Conservation (phyloP, 2,888 invertebrate species). For the Phyto melanocephala region DNA sequence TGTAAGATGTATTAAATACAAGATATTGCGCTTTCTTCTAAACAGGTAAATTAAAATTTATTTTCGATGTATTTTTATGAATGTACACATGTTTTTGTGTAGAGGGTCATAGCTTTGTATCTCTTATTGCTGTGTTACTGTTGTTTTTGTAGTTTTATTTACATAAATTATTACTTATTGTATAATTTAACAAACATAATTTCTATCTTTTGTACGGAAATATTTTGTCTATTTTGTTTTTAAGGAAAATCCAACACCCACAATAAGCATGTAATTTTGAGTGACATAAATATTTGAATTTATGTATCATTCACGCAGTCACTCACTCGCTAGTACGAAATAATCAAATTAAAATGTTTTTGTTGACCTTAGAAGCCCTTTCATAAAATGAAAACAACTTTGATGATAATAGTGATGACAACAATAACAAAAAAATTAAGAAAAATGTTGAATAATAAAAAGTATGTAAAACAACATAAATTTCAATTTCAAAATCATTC, state of each 20-base stretch:
- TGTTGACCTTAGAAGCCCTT: slow-evolving; percentile 37
- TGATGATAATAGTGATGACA: background rate
- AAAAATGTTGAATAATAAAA: background rate
- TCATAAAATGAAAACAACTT: background rate
- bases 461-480: background rate
- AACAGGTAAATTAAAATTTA: slow-evolving; percentile 17
- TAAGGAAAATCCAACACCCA: slow-evolving; percentile 34
- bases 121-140: no score
- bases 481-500: slow-evolving; percentile 17
- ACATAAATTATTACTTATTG: slow-evolving; percentile 42
- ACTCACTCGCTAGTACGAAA: background rate
- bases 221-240: no score
- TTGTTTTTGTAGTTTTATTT: slow-evolving; percentile 15
- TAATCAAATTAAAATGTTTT: slow-evolving; percentile 40
- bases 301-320: slow-evolving; percentile 30
- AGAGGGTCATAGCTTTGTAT: no score
- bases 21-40: no score
- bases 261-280: slow-evolving; percentile 4
- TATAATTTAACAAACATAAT: slow-evolving; percentile 33
- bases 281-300: slow-evolving; percentile 35
- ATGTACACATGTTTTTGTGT: background rate
- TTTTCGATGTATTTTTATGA: background rate
- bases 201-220: no score
- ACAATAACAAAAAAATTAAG: background rate
- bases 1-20: no score